phyloP scores from a whole-genome alignment of 2,113 vertebrate species.

The Phalacrocorax aristotelis region DNA sequence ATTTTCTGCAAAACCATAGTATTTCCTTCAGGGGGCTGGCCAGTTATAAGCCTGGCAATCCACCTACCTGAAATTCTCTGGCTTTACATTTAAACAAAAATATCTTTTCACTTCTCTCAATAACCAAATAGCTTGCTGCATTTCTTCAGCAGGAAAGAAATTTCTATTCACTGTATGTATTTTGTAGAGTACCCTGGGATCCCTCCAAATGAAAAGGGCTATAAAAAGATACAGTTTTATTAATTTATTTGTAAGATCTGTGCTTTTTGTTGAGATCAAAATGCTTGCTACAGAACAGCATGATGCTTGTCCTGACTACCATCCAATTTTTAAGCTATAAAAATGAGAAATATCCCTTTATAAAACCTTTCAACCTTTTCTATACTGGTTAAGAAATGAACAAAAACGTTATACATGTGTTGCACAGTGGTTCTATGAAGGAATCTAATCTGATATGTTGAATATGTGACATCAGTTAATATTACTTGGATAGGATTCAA shows the following conservation, averaged over 20 bases:
- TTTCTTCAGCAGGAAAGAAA: background rate
- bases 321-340: background rate
- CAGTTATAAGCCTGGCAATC: background rate
- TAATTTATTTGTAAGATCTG: background rate
- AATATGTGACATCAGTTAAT: background rate
- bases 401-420: background rate
- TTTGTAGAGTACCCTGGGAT: background rate
- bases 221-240: background rate
- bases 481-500: background rate
- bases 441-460: background rate
- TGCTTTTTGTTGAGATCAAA: background rate
- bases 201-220: background rate
- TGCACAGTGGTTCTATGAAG: background rate
- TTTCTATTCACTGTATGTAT: background rate
- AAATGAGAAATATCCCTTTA: background rate
- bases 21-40: background rate
- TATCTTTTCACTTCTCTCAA: background rate
- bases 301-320: background rate
- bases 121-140: background rate
- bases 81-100: background rate
- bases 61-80: background rate
- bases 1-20: background rate
- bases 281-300: background rate
- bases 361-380: background rate
- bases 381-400: background rate